Percentiles rank a stretch among this genome's conserved stretches.
Evolutionary conservation across 1,140 invertebrate species (phyloP).

Genomic region (Andrena cerasifolii): DNA sequence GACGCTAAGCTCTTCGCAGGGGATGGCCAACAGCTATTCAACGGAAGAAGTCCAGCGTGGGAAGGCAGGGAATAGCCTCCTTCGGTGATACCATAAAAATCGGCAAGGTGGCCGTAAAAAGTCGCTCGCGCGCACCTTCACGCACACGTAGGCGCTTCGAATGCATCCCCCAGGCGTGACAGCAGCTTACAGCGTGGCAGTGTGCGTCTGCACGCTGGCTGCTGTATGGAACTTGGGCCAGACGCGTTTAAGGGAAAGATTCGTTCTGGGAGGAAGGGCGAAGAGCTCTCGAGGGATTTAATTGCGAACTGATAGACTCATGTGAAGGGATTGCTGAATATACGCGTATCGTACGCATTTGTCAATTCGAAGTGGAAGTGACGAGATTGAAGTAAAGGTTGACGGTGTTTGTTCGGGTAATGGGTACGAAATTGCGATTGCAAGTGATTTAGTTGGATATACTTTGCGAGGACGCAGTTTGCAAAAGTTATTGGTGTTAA

Average conservation of each 20-base stretch:
- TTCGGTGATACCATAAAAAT: slow-evolving; percentile 56
- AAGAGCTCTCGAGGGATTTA: background rate
- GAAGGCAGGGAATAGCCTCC: background rate
- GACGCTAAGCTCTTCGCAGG: background rate
- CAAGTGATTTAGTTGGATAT: too few species aligned
- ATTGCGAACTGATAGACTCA: background rate
- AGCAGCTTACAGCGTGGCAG: background rate
- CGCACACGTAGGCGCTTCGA: background rate
- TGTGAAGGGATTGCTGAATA: background rate
- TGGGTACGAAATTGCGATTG: too few species aligned
- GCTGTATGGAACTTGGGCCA: slow-evolving; percentile 24
- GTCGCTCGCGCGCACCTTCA: slow-evolving; percentile 7
- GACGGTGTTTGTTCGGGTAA: too few species aligned
- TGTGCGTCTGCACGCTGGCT: slow-evolving; percentile 4
- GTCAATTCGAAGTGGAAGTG: too few species aligned
- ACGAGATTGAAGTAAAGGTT: too few species aligned
- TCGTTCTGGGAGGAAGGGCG: background rate
- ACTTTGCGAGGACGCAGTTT: too few species aligned
- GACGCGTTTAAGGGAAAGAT: background rate
- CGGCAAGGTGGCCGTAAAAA: slow-evolving; percentile 42
- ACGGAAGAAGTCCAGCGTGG: too few species aligned
- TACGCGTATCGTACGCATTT: too few species aligned
- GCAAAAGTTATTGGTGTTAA: too few species aligned
- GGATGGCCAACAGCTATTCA: background rate
- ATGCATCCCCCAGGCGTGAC: background rate